phyloP scores from a whole-genome alignment of 2,113 vertebrate species.

The Sapayoa aenigma region DNA sequence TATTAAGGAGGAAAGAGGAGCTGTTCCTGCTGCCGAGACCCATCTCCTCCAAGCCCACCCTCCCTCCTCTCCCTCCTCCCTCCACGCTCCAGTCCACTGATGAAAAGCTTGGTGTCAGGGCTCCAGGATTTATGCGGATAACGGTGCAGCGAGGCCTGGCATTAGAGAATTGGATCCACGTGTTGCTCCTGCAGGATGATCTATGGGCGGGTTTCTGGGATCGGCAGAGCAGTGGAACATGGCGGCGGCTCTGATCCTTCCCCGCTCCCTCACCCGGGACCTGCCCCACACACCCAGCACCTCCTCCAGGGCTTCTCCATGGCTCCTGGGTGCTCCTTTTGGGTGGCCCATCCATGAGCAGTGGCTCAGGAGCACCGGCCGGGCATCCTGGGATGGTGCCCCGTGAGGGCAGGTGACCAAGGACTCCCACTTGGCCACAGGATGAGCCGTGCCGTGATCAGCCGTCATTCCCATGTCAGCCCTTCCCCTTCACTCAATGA shows the following conservation, averaged over 20 bases:
- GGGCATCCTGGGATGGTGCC: neutral
- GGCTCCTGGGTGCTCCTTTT: neutral
- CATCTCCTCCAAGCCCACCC: neutral
- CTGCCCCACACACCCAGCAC: neutral
- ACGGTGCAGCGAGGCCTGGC: neutral
- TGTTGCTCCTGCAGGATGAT: neutral
- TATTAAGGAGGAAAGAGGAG: neutral
- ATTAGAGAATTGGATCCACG: neutral
- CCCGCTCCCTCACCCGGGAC: neutral
- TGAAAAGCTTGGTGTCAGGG: neutral
- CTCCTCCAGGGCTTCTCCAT: neutral
- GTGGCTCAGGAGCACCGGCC: neutral
- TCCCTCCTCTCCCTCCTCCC: neutral
- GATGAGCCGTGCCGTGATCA: rapidly evolving
- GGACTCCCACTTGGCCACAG: neutral
- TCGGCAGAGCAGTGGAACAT: neutral
- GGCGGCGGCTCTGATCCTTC: neutral
- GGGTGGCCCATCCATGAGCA: neutral
- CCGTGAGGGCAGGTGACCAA: neutral
- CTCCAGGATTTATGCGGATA: neutral
- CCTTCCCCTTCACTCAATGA: neutral
- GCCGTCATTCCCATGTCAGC: rapidly evolving
- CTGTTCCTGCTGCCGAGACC: neutral
- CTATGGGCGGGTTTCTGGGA: neutral
- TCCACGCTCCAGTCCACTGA: neutral